Evolutionary conservation across 2,888 invertebrate species (phyloP).

Genomic region (Eristalis arbustorum): DNA sequence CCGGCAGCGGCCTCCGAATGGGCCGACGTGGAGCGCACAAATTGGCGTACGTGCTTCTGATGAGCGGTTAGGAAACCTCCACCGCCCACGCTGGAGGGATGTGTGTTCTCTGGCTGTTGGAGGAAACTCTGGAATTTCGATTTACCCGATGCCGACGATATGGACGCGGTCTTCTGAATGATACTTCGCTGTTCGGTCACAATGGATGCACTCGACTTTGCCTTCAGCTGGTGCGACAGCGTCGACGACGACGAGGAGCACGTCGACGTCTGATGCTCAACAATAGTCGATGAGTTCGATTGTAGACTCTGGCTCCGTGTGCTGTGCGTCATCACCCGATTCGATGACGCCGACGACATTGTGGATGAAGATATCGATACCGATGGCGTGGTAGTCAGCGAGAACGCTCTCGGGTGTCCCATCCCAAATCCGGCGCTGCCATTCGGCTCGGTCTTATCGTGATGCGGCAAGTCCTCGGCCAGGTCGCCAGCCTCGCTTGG

Average conservation of each 20-base stretch:
- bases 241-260: slow-evolving; percentile 71
- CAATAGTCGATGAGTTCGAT: slow-evolving; percentile 73
- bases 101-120: slow-evolving; percentile 78
- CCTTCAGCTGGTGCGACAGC: slow-evolving; percentile 81
- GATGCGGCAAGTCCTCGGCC: slow-evolving; percentile 75
- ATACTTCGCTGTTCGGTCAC: slow-evolving; percentile 76
- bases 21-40: slow-evolving; percentile 80
- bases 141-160: slow-evolving; percentile 74
- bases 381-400: slow-evolving; percentile 67
- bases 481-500: slow-evolving; percentile 78
- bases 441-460: slow-evolving; percentile 67
- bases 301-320: slow-evolving; percentile 79
- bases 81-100: slow-evolving; percentile 72
- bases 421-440: slow-evolving; percentile 64
- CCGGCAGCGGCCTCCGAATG: slow-evolving; percentile 78
- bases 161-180: slow-evolving; percentile 74
- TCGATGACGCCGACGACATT: slow-evolving; percentile 64
- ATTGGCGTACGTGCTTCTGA: slow-evolving; percentile 80
- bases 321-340: slow-evolving; percentile 72
- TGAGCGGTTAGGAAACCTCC: slow-evolving; percentile 78
- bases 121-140: slow-evolving; percentile 80
- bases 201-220: slow-evolving; percentile 79
- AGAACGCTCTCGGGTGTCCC: slow-evolving; percentile 33
- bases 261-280: slow-evolving; percentile 72
- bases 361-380: slow-evolving; percentile 58